Evolutionary conservation across 1,140 invertebrate species (phyloP).

Genomic region (Dryas iulia): DNA sequence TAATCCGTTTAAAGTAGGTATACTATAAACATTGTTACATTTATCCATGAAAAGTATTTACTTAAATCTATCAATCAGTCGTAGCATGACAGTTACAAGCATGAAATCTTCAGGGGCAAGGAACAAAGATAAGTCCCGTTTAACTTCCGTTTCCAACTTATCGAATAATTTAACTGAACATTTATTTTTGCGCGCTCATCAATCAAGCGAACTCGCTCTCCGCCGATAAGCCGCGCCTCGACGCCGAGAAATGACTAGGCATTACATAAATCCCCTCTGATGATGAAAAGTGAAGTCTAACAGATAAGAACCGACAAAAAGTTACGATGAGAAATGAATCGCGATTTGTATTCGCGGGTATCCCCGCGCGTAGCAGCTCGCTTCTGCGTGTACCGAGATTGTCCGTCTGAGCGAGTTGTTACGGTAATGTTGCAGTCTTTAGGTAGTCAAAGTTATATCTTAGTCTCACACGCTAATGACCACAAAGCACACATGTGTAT

Average conservation of each 20-base stretch:
- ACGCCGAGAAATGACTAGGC: slow-evolving; percentile 82
- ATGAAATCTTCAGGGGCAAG: slow-evolving; percentile 73
- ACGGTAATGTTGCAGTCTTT: neutral
- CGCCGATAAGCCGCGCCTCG: slow-evolving; percentile 75
- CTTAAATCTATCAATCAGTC: slow-evolving; percentile 64
- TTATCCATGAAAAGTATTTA: neutral
- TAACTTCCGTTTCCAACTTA: slow-evolving; percentile 82
- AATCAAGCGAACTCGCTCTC: slow-evolving; percentile 78
- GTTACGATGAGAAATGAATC: slow-evolving; percentile 82
- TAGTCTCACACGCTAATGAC: neutral
- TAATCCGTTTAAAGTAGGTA: neutral
- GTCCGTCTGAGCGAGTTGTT: neutral
- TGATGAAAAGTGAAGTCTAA: slow-evolving; percentile 82
- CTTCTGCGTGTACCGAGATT: slow-evolving; percentile 9
- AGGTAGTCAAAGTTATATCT: neutral
- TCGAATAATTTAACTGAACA: slow-evolving; percentile 82
- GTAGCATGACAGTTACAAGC: slow-evolving; percentile 74
- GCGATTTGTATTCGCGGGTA: slow-evolving; percentile 77
- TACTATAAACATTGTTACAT: neutral
- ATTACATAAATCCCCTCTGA: slow-evolving; percentile 82
- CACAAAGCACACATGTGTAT: neutral
- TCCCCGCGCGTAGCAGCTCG: slow-evolving; percentile 42
- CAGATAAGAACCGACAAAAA: slow-evolving; percentile 82
- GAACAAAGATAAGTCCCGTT: slow-evolving; percentile 81
- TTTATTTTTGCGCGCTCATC: slow-evolving; percentile 82